phyloP scores from a whole-genome alignment of 2,888 invertebrate species.

The Dicyrtoma fusca region DNA sequence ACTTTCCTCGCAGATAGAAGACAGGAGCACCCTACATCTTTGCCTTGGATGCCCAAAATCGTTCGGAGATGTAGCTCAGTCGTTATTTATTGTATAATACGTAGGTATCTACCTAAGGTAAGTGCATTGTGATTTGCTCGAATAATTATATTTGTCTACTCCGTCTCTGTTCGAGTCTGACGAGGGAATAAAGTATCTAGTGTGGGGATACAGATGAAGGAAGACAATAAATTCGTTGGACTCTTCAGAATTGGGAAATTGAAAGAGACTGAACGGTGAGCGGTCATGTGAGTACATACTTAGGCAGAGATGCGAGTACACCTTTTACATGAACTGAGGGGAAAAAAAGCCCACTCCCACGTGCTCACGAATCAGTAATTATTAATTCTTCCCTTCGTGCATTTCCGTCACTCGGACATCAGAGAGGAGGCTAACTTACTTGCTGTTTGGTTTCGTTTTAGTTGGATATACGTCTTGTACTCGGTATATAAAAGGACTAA shows the following conservation, averaged over 20 bases:
- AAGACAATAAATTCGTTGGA: conserved; percentile 24
- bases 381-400: conserved; percentile 32
- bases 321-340: background rate
- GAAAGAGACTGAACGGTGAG: background rate
- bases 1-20: background rate
- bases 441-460: background rate
- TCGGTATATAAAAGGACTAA: background rate
- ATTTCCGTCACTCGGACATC: conserved; percentile 32
- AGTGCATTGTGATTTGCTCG: too few species aligned
- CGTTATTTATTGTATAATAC: too few species aligned
- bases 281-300: too few species aligned
- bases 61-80: background rate
- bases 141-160: too few species aligned
- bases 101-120: too few species aligned
- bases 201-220: background rate
- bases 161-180: too few species aligned
- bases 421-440: conserved; percentile 7
- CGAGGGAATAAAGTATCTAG: too few species aligned
- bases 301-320: too few species aligned
- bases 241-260: background rate
- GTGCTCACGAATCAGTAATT: conserved; percentile 30
- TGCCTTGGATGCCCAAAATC: background rate
- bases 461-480: background rate
- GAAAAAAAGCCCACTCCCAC: conserved; percentile 19
- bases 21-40: conserved; percentile 6